phyloP scores from a whole-genome alignment of 2,797 vertebrate genomes.

The Enteromius paludinosus region DNA sequence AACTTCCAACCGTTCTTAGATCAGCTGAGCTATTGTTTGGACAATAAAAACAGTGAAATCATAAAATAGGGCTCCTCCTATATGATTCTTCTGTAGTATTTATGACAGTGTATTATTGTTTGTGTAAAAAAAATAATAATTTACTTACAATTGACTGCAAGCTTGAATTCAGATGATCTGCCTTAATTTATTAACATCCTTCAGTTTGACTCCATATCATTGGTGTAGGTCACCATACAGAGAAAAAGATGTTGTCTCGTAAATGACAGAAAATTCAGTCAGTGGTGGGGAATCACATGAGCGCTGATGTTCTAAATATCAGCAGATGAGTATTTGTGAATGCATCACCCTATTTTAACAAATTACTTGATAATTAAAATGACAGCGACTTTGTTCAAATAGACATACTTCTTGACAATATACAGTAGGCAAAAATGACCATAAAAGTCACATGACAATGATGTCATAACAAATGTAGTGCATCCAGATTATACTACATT shows the following conservation, averaged over 20 bases:
- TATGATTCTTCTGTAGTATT: neutral
- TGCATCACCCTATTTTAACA: neutral
- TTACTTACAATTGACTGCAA: too few relatives aligned
- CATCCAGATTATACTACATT: neutral
- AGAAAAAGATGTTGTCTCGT: neutral
- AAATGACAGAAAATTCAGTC: neutral
- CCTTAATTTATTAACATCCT: neutral
- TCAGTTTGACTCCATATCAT: neutral
- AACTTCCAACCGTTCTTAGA: slow-evolving; percentile 23
- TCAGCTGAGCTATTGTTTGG: neutral
- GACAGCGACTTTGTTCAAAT: neutral
- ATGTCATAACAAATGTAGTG: neutral
- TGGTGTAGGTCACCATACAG: neutral
- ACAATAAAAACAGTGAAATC: slow-evolving; percentile 3
- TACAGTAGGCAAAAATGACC: neutral
- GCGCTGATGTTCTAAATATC: neutral
- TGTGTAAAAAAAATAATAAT: neutral
- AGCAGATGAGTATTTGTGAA: neutral
- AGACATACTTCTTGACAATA: neutral
- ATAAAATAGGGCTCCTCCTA: neutral
- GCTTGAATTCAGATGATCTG: too few relatives aligned
- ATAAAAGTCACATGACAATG: neutral
- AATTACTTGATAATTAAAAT: neutral
- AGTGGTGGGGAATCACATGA: neutral
- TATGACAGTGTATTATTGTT: neutral